Percentiles rank a stretch among this genome's conserved stretches.
phyloP scores from a whole-genome alignment of 2,797 vertebrate species.

The Spatula clypeata region DNA sequence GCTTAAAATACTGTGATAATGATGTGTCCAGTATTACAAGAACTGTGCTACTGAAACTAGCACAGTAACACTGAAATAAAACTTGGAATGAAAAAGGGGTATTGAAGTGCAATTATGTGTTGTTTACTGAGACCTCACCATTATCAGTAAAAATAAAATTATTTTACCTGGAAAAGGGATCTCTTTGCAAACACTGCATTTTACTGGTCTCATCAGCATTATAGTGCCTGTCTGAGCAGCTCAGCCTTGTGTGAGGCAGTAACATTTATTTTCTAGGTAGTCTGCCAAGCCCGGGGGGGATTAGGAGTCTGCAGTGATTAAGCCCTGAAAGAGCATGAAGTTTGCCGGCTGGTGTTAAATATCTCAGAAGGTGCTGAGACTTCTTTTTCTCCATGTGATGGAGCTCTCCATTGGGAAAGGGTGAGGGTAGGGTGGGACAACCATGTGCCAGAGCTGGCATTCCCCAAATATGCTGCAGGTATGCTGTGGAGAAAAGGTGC shows the following conservation, averaged over 20 bases:
- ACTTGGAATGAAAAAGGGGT: not conserved
- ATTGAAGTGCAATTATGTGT: not conserved
- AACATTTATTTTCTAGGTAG: not conserved
- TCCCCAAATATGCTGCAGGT: not conserved
- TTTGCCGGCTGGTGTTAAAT: not conserved
- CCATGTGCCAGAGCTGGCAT: rapidly evolving
- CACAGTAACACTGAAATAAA: not conserved
- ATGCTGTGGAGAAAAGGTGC: not conserved
- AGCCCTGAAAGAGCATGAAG: not conserved
- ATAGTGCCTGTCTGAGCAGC: not conserved
- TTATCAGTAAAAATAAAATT: constrained; percentile 34
- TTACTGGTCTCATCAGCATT: not conserved
- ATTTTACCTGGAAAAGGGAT: constrained; percentile 1
- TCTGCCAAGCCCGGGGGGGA: not conserved
- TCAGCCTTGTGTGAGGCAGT: rapidly evolving
- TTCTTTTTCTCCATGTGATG: too few relatives aligned
- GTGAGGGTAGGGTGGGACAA: not conserved
- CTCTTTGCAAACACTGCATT: not conserved
- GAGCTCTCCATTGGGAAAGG: not conserved
- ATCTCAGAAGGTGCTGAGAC: not conserved
- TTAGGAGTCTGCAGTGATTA: not conserved
- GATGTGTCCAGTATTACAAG: not conserved
- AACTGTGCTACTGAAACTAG: constrained; percentile 3
- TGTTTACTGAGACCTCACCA: not conserved
- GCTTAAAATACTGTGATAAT: not conserved